A percentile compares a stretch with the other conserved stretches of the same genome.
These are phyloP conservation scores for Siderastrea siderea DNA, from an alignment of 92 coral and sea anemone genomes.

Conservation along the genomic window DNA sequence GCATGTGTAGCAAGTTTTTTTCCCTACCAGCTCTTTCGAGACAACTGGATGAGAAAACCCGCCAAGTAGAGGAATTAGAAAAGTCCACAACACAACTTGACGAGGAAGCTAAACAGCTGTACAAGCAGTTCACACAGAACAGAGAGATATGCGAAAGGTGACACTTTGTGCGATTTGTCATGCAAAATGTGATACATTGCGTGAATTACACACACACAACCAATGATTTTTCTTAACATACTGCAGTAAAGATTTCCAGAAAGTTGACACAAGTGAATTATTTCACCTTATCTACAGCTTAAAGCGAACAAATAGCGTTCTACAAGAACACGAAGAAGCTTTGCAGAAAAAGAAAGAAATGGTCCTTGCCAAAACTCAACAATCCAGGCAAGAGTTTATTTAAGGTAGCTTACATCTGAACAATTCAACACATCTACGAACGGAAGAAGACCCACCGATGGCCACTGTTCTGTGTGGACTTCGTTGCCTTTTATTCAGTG, in stretches of 20 bases:
- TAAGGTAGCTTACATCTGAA: background rate
- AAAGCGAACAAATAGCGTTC: slow-evolving; percentile 83
- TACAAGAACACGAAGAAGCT: slow-evolving; percentile 93
- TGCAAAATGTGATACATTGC: background rate
- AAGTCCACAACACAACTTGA: slow-evolving; percentile 81
- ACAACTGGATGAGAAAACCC: slow-evolving; percentile 72
- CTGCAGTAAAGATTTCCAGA: background rate
- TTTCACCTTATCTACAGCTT: slow-evolving; percentile 53
- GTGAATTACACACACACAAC: background rate
- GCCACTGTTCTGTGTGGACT: no score
- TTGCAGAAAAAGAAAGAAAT: slow-evolving; percentile 77
- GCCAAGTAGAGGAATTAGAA: slow-evolving; percentile 77
- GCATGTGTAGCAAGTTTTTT: background rate
- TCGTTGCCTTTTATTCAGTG: no score
- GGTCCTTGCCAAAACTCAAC: slow-evolving; percentile 63
- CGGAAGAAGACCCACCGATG: no score
- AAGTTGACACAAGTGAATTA: background rate
- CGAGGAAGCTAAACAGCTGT: slow-evolving; percentile 90
- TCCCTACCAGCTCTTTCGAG: slow-evolving; percentile 72
- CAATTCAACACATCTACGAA: background rate
- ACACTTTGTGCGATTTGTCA: background rate
- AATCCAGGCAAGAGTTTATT: slow-evolving; percentile 45
- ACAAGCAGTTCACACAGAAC: slow-evolving; percentile 90
- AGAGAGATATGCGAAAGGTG: slow-evolving; percentile 95
- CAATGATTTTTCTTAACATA: background rate